Evolutionary conservation across 2,888 invertebrate genomes (phyloP), one percentile per base, ranked within the genome.

Genomic region (Polymixis flavicincta): DNA sequence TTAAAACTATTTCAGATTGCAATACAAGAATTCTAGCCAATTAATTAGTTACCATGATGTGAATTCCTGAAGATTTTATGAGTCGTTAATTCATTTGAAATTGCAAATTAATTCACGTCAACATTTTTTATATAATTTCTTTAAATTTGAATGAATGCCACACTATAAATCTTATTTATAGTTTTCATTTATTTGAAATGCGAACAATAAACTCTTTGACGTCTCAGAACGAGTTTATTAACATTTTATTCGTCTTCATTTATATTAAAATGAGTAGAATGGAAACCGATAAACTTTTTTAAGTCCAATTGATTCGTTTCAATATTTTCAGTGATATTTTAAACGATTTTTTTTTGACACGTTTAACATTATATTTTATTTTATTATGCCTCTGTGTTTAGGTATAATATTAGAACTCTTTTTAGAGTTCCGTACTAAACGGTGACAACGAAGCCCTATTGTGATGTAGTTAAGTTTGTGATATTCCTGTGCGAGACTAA

Each of bases 21-120:
- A 73, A 76, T 82, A 48, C 57, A 73, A 55, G 79, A 57, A 61
- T 82, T 74, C 77, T 80, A 72, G 66, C 67, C 75, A 73, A 68
- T 87, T 81, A 73, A 84, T 88, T 81, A 82, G 74, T 79, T 69
- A 77, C 54, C 64, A 78, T 68, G 74, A 70, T 74, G 37, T 68
- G 59, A 72, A 76, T 82, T 69, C 68, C 45, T 75, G 69, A 73
- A 74, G 67, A 64, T 63, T 70, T 75, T 70, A 54, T n/a, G 61
- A 79, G 17, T 74, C n/a, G n/a, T 71, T 77, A 82, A 77, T 69
- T 75, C 73, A 86, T 84, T 82, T 69, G 9, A 61, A 80, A 81
- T 54, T 76, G 68, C 75, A 78, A 81, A 81, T 86, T 85, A 70
- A 86, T 78, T 76, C 76, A 54, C n/a, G 66, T 11, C 28, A 42